Evolutionary conservation across 2,888 invertebrate genomes (phyloP).

Genomic region (Dorcus parallelipipedus): DNA sequence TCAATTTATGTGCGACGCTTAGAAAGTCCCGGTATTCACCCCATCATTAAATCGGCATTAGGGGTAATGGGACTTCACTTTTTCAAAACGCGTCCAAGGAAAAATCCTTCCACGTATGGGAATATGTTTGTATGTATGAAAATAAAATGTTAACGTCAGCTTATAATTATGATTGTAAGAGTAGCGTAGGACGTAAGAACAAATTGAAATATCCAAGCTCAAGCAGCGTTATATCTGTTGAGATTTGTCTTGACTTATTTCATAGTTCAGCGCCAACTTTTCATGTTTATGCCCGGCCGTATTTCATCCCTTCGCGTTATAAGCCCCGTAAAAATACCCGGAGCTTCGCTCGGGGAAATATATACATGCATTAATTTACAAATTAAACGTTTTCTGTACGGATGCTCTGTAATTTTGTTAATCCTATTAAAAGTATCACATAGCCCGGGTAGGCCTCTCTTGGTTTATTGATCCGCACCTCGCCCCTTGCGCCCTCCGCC

Average conservation of each 20-base stretch:
- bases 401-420: slow-evolving; percentile 48
- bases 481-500: slow-evolving; percentile 24
- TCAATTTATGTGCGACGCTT: too few relatives aligned
- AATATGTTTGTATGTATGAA: too few relatives aligned
- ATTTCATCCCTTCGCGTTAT: background rate
- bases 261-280: background rate
- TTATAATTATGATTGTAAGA: too few relatives aligned
- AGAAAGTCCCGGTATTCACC: too few relatives aligned
- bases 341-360: background rate
- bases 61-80: too few relatives aligned
- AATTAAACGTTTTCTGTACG: slow-evolving; percentile 44
- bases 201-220: slow-evolving; percentile 9
- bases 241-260: background rate
- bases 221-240: background rate
- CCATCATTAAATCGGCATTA: too few relatives aligned
- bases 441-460: slow-evolving; percentile 45
- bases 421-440: slow-evolving; percentile 50
- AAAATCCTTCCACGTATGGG: too few relatives aligned
- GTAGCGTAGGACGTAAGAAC: background rate
- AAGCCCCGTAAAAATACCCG: background rate
- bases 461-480: slow-evolving; percentile 45
- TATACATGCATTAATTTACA: slow-evolving; percentile 23
- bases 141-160: too few relatives aligned
- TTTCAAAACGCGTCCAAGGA: too few relatives aligned
- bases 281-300: background rate